Base-by-base conservation (phyloP, 2,797 vertebrate genomes). In the Vultur gryphus region DNA sequence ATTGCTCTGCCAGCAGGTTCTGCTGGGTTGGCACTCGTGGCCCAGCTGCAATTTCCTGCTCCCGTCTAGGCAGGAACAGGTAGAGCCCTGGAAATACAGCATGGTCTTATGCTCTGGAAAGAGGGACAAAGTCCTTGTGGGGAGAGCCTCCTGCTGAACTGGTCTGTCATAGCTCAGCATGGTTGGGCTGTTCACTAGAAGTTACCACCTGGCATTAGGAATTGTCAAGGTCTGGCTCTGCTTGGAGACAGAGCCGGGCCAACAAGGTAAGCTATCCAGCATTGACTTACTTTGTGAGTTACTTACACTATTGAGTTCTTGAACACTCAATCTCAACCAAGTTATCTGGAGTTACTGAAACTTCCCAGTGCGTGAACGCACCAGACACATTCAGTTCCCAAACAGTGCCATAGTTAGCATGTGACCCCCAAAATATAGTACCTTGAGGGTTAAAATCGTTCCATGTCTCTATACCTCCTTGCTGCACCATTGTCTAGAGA, bases 371-470 rank as follows among this genome's bases (percentile, higher is more conserved):
- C 55, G 18, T 4, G 41, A 80, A 78, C 2, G 3, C 51, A 55
- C 28, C 26, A 28, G 43, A 81, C 12, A 21, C 15, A 6, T 23
- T 39, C 37, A 7, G 69, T 5, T 88, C 59, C 70, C 51, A 24
- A 75, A 70, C 23, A 48, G 10, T 0, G 0, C 51, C 3, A 0
- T 1, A 52, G 23, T 43, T 48, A 76, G 25, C 8, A 15, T 1
- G 33, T 55, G 43, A 52, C 31, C 21, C 29, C 67, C 3, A 9
- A 31, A 70, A 69, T 35, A 6, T 1, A 84, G 54, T 28, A 73
- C 41, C 49, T 52, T 20, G 33, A 57, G 62, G 35, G 46, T 83
- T 92, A 94, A 89, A 95, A 76, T 77, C 2, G 1, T 54, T 75
- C 55, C 2, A 7, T 23, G 33, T 46, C 51, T 46, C 77, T 33